Evolutionary conservation across 2,113 vertebrate species (phyloP).

Genomic region (Oplegnathus fasciatus): DNA sequence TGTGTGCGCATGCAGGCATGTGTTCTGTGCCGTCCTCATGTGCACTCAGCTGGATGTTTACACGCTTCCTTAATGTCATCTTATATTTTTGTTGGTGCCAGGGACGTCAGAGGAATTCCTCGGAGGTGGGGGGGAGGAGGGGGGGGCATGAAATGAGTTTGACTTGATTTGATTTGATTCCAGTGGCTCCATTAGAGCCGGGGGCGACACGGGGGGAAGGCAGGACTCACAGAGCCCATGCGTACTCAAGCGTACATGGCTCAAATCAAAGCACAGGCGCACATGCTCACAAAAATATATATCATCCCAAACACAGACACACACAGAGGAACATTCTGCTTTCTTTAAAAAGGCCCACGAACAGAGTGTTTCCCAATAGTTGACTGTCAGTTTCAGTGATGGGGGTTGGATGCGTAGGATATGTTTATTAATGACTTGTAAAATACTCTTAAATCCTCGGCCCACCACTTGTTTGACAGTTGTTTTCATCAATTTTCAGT

Average conservation of each 20-base stretch:
- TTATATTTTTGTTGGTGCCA: conserved; percentile 43
- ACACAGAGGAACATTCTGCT: conserved; percentile 4
- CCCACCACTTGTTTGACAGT: conserved; percentile 48
- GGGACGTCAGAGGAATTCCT: conserved; percentile 43
- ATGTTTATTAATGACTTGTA: conserved; percentile 54
- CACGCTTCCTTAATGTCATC: conserved; percentile 45
- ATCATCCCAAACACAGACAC: conserved; percentile 6
- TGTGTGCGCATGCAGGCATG: neutral
- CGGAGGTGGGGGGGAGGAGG: neutral
- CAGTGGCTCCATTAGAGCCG: conserved; percentile 18
- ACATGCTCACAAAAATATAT: conserved; percentile 19
- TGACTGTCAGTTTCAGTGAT: conserved; percentile 24
- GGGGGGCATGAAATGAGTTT: conserved; percentile 36
- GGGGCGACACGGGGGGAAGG: neutral
- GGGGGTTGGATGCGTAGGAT: conserved; percentile 9
- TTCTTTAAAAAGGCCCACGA: conserved; percentile 10
- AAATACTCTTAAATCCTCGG: conserved; percentile 44
- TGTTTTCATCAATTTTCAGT: conserved; percentile 47
- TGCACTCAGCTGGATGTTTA: conserved; percentile 42
- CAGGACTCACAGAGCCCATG: conserved; percentile 18
- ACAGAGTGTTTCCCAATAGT: conserved; percentile 12
- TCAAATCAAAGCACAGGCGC: conserved; percentile 4
- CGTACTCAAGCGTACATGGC: neutral
- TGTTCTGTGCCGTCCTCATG: neutral
- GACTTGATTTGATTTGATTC: conserved; percentile 69